Percentiles rank a stretch among this genome's conserved stretches.
These are phyloP conservation scores for Tridacna crocea DNA, from an alignment of 2,888 invertebrate species.

Conservation along the genomic window DNA sequence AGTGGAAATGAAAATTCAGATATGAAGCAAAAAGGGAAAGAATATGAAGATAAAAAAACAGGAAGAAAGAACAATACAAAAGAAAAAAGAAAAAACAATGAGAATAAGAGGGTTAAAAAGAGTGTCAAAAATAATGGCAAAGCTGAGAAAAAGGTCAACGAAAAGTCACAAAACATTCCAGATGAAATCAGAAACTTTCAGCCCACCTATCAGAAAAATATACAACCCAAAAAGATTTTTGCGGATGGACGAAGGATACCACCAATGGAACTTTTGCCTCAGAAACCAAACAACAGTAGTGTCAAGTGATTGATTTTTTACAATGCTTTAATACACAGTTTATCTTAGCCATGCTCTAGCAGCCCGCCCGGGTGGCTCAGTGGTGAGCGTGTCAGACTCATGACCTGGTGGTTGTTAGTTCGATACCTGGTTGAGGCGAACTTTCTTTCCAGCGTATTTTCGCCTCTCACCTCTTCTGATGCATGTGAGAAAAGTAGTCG, in stretches of 20 bases:
- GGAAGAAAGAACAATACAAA: neutral
- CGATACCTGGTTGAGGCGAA: too few species aligned
- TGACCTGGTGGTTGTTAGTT: too few species aligned
- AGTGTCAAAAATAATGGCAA: neutral
- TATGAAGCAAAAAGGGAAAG: neutral
- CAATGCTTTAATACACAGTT: too few species aligned
- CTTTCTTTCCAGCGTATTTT: too few species aligned
- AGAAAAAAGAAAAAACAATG: neutral
- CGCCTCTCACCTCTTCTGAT: too few species aligned
- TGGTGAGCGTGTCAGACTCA: too few species aligned
- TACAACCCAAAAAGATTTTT: conserved; percentile 79
- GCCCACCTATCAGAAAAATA: conserved; percentile 66
- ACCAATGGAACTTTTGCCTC: conserved; percentile 76
- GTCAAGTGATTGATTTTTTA: conserved; percentile 65
- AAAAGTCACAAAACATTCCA: conserved; percentile 37
- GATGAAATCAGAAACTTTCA: conserved; percentile 73
- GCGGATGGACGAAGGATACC: conserved; percentile 77
- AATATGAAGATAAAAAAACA: neutral
- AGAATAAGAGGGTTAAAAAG: conserved; percentile 4
- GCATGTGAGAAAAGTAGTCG: too few species aligned
- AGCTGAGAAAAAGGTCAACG: neutral
- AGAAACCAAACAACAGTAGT: conserved; percentile 78
- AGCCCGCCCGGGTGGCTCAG: too few species aligned
- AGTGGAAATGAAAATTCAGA: neutral
- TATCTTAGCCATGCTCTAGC: too few species aligned